phyloP scores from a whole-genome alignment of 53 echinoderm and acorn worm species.

The Antedon mediterranea region DNA sequence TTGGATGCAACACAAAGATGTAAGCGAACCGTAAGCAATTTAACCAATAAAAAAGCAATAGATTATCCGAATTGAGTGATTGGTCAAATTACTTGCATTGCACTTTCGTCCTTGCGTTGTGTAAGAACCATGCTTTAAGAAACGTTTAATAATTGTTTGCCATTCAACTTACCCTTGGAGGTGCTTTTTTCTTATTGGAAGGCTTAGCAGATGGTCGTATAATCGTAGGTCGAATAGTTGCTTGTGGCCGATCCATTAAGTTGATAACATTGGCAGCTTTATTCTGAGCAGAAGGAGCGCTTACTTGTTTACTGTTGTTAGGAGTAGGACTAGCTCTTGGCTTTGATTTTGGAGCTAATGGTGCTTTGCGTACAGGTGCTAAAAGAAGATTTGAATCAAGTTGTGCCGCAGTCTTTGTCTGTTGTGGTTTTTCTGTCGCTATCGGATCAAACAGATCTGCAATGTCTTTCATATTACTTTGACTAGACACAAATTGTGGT shows the following conservation, averaged over 20 bases:
- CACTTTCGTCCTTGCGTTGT: too few species aligned
- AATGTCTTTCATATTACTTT: not conserved
- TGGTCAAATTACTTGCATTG: too few species aligned
- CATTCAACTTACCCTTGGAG: conserved; percentile 48
- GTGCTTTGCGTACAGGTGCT: not conserved
- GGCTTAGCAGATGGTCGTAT: conserved; percentile 37
- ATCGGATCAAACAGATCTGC: not conserved
- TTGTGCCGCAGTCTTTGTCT: not conserved
- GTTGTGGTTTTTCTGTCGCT: not conserved
- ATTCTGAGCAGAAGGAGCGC: conserved; percentile 14
- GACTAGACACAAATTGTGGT: not conserved
- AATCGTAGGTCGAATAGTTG: conserved; percentile 34
- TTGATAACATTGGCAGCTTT: conserved; percentile 3
- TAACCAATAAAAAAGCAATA: too few species aligned
- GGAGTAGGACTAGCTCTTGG: conserved; percentile 11
- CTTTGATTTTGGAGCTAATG: conserved; percentile 34
- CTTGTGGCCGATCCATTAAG: conserved; percentile 5
- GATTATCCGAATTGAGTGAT: too few species aligned
- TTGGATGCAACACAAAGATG: too few species aligned
- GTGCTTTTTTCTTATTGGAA: conserved; percentile 33
- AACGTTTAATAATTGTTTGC: too few species aligned
- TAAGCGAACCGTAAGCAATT: too few species aligned
- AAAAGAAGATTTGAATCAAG: not conserved
- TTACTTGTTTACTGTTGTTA: conserved; percentile 8
- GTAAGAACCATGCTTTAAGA: too few species aligned